Evolutionary conservation across 2,113 vertebrate species (phyloP), one percentile per base, ranked within the genome.

Genomic region (Oryzias woworae): DNA sequence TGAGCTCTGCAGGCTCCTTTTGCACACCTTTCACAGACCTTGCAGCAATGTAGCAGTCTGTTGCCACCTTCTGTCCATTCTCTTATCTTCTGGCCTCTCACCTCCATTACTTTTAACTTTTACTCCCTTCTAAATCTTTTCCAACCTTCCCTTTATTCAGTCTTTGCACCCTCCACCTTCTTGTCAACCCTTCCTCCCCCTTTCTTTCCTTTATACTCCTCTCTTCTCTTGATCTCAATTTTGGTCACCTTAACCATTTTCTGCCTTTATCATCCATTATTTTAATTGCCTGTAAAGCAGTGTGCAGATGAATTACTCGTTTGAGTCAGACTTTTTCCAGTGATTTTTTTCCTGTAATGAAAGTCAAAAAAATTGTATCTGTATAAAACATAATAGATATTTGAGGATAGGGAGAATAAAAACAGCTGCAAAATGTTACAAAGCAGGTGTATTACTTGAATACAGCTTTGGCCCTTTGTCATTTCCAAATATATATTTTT

Each of bases 51-150:
- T 77, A 79, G 82, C 71, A 85, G 71, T 85, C 69, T 67, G 64
- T 71, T 82, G 46, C 72, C 82, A 85, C 77, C 76, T 78, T 86
- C 80, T 84, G 80, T 77, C 82, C 79, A 71, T 86, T 78, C 80
- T 86, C 79, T 84, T 84, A 87, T 87, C 87, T 67, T 52, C 77
- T 66, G 73, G 66, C 85, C 84, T 80, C 75, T 85, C 87, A 87
- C 84, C 87, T 86, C 85, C 63, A 85, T 87, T 88, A 86, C 84
- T 75, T 75, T 77, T 77, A 79, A 81, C 77, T 64, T 64, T 80
- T 82, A 72, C 72, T 72, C 62, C 60, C 63, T 60, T 31, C 66
- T 56, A 66, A 70, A 24, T 74, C 65, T 62, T 64, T 53, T 58
- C 44, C 14, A 7, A 66, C 20, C 61, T 56, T 62, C 71, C 49